Evolutionary conservation across 2,888 invertebrate genomes (phyloP).

Genomic region (Linnaemya vulpina): DNA sequence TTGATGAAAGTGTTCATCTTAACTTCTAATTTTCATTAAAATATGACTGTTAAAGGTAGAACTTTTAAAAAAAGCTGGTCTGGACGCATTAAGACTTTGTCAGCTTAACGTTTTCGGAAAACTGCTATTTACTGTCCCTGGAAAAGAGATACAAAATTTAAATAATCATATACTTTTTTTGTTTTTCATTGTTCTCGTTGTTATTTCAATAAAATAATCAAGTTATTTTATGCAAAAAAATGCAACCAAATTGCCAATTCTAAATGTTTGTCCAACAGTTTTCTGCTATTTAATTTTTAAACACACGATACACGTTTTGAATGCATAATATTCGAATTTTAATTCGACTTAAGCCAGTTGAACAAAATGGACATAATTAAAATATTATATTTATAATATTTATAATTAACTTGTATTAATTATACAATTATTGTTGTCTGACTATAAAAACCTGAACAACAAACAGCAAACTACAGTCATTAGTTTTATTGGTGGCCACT

Average conservation of each 20-base stretch:
- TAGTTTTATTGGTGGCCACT: conserved; percentile 2
- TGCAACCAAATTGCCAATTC: neutral
- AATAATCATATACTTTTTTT: neutral
- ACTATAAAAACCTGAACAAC: conserved; percentile 16
- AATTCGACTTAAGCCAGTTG: neutral
- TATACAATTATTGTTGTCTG: conserved; percentile 41
- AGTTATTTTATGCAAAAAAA: neutral
- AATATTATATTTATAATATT: conserved; percentile 48
- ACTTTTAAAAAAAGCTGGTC: too few relatives aligned
- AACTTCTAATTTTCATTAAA: too few relatives aligned
- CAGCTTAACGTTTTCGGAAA: too few relatives aligned
- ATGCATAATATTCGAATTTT: conserved; percentile 18
- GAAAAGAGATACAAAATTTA: neutral
- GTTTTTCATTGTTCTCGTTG: neutral
- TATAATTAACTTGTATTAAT: conserved; percentile 59
- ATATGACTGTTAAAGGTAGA: too few relatives aligned
- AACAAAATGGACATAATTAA: conserved; percentile 48
- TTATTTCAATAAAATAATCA: neutral
- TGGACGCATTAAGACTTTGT: too few relatives aligned
- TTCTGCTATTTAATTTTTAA: conserved; percentile 11
- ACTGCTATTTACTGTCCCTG: too few relatives aligned
- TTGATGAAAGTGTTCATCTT: too few relatives aligned
- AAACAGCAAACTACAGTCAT: conserved; percentile 3
- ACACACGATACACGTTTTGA: neutral
- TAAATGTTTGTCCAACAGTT: neutral